Evolutionary conservation across 35 echinoderm and acorn worm genomes (phyloP).

Genomic region (Lytechinus variegatus): DNA sequence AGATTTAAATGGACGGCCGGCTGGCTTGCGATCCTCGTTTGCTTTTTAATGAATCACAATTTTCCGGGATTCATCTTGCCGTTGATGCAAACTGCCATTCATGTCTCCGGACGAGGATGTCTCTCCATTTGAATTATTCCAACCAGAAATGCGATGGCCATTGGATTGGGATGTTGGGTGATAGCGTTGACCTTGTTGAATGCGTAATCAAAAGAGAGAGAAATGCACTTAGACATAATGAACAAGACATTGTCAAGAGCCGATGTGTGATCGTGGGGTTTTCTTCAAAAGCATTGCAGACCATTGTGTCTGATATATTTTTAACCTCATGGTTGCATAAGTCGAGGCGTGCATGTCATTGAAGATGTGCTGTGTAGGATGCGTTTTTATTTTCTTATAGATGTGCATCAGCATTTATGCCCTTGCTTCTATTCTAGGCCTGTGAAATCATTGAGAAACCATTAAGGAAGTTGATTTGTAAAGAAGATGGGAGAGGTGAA

Average conservation of each 20-base stretch:
- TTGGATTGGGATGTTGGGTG: conserved; percentile 5
- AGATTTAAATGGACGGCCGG: not conserved
- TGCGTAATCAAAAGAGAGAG: not conserved
- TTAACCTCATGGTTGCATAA: not conserved
- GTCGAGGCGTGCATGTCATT: not conserved
- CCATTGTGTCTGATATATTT: not conserved
- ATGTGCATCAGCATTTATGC: not conserved
- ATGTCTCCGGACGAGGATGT: not conserved
- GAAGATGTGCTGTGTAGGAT: not conserved
- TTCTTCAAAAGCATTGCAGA: not conserved
- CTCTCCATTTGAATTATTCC: not conserved
- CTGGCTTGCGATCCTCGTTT: not conserved
- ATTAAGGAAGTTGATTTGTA: not conserved
- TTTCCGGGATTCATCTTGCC: conserved; percentile 6
- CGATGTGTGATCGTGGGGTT: too few relatives aligned
- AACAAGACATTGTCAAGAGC: not conserved
- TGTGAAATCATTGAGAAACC: not conserved
- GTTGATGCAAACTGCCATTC: not conserved
- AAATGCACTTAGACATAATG: not conserved
- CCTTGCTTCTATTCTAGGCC: not conserved
- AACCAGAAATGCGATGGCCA: not conserved
- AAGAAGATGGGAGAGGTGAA: not conserved
- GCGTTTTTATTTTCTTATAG: not conserved
- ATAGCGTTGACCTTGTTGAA: not conserved
- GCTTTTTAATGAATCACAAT: conserved; percentile 14